phyloP scores from a whole-genome alignment of 2,888 invertebrate genomes.

The Anticlea derivata region DNA sequence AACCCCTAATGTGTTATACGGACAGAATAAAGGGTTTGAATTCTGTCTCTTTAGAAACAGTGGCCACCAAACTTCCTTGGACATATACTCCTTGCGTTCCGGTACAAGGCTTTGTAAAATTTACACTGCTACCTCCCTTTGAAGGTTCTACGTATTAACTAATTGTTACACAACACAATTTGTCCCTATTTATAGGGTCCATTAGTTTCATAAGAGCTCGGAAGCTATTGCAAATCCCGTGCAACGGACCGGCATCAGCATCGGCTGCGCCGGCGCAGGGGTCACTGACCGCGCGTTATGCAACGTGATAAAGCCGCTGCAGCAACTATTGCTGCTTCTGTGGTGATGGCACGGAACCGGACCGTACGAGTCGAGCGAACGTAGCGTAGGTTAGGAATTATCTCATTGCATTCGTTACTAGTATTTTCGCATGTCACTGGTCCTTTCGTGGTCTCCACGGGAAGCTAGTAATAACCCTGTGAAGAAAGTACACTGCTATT shows the following conservation, averaged over 20 bases:
- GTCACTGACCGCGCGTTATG: slow-evolving; percentile 36
- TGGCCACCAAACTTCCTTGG: too few relatives aligned
- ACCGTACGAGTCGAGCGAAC: background rate
- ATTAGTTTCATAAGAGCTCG: slow-evolving; percentile 39
- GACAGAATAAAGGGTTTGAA: too few relatives aligned
- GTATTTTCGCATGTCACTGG: background rate
- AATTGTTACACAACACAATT: background rate
- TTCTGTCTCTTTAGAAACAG: too few relatives aligned
- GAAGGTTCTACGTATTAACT: too few relatives aligned
- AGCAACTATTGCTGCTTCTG: slow-evolving; percentile 18
- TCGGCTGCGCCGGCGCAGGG: slow-evolving; percentile 16
- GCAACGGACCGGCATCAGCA: slow-evolving; percentile 25
- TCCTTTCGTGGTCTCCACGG: background rate
- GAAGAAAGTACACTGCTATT: too few relatives aligned
- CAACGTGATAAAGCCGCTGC: slow-evolving; percentile 46
- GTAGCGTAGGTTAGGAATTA: slow-evolving; percentile 5
- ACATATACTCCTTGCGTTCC: too few relatives aligned
- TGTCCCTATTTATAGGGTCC: slow-evolving; percentile 34
- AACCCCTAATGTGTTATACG: too few relatives aligned
- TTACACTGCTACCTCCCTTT: too few relatives aligned
- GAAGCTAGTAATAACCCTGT: too few relatives aligned
- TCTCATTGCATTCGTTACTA: too few relatives aligned
- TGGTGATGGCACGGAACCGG: slow-evolving; percentile 15
- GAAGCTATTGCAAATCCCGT: slow-evolving; percentile 43
- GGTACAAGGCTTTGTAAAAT: too few relatives aligned